phyloP scores from a whole-genome alignment of 2,113 vertebrate species.

The Cisticola juncidis region DNA sequence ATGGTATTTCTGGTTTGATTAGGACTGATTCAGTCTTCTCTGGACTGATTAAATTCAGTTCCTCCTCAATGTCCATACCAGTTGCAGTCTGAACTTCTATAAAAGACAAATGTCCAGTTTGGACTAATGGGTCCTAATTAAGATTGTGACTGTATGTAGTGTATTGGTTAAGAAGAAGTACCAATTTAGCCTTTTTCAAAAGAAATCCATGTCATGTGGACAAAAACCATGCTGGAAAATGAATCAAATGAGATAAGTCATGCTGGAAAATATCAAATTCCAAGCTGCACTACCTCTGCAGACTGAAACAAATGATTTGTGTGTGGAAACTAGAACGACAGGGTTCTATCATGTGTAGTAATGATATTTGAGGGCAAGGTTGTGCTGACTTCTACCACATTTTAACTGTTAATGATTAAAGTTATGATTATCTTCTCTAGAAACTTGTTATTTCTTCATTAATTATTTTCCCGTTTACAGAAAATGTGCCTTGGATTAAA shows the following conservation, averaged over 20 bases:
- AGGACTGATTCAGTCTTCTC: fast-evolving
- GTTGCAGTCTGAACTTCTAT: neutral
- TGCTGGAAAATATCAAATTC: neutral
- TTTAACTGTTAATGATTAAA: neutral
- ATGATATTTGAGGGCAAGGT: neutral
- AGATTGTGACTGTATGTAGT: neutral
- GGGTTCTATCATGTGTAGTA: neutral
- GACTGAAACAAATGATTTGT: neutral
- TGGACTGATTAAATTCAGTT: neutral
- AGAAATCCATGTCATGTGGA: neutral
- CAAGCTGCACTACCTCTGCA: neutral
- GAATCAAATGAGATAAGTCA: neutral
- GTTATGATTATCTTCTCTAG: neutral
- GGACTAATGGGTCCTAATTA: neutral
- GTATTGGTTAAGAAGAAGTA: neutral
- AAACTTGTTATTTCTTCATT: neutral
- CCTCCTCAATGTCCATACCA: neutral
- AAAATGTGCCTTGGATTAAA: neutral
- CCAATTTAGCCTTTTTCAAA: neutral
- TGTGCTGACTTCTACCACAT: neutral
- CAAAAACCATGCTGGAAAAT: neutral
- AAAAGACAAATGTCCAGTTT: neutral
- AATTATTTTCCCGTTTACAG: conserved; percentile 13
- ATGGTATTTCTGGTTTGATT: neutral
- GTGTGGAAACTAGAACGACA: neutral